Percentiles rank a stretch among this genome's conserved stretches.
phyloP scores from a whole-genome alignment of 2,113 vertebrate species.

The Phalacrocorax pelagicus region DNA sequence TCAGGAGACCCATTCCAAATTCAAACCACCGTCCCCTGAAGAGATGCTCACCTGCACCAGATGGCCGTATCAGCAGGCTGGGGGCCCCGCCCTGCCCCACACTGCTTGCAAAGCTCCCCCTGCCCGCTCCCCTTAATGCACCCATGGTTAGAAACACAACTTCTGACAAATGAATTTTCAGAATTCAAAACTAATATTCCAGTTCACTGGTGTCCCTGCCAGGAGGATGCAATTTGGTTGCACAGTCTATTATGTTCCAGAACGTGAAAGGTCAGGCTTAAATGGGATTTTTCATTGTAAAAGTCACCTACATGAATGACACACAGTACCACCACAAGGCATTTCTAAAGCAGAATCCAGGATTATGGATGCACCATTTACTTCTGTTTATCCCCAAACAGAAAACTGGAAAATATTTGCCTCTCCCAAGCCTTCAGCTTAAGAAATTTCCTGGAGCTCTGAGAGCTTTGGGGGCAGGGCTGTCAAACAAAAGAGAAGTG shows the following conservation, averaged over 20 bases:
- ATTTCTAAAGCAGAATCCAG: constrained; percentile 49
- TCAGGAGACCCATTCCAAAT: neutral
- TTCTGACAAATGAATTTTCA: constrained; percentile 2
- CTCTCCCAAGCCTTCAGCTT: neutral
- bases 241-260: constrained; percentile 63
- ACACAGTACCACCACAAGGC: constrained; percentile 35
- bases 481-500: neutral
- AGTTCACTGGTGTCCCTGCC: constrained; percentile 25
- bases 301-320: constrained; percentile 68
- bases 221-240: constrained; percentile 48
- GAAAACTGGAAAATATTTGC: constrained; percentile 36
- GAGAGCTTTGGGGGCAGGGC: neutral
- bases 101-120: neutral
- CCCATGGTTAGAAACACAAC: neutral
- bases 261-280: constrained; percentile 71
- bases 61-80: fast-evolving
- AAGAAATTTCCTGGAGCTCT: neutral
- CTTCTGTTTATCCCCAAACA: constrained; percentile 35
- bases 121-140: neutral
- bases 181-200: constrained; percentile 50
- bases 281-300: constrained; percentile 69
- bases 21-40: neutral
- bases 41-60: neutral
- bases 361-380: constrained; percentile 56
- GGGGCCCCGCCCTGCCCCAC: neutral